Evolutionary conservation across 2,888 invertebrate species (phyloP).

Genomic region (Beris morrisii): DNA sequence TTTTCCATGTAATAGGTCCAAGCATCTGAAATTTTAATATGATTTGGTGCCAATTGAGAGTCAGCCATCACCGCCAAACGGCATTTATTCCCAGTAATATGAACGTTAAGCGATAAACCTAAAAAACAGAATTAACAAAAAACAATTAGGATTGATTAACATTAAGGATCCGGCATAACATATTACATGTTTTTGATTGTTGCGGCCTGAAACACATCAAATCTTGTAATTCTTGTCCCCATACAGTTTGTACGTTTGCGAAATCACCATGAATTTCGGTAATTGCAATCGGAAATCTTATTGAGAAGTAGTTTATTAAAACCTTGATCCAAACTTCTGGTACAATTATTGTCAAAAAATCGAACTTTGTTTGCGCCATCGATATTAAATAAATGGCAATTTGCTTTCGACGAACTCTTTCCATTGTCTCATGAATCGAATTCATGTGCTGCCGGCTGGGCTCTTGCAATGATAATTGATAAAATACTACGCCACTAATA

Average conservation of each 20-base stretch:
- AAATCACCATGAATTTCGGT: conserved; percentile 53
- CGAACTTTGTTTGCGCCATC: conserved; percentile 52
- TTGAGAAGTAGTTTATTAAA: conserved; percentile 53
- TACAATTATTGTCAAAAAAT: conserved; percentile 50
- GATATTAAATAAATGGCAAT: conserved; percentile 53
- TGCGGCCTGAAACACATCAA: conserved; percentile 53
- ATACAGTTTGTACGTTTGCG: conserved; percentile 48
- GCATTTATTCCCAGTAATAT: conserved; percentile 52
- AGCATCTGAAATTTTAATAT: conserved; percentile 49
- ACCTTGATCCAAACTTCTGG: conserved; percentile 53
- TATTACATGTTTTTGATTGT: conserved; percentile 53
- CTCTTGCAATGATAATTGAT: conserved; percentile 49
- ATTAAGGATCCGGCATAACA: background rate
- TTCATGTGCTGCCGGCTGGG: conserved; percentile 45
- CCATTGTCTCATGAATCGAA: conserved; percentile 49
- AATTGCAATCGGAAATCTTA: conserved; percentile 53
- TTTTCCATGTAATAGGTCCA: conserved; percentile 52
- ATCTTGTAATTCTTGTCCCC: conserved; percentile 53
- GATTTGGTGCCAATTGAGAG: conserved; percentile 53
- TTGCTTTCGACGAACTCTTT: conserved; percentile 49
- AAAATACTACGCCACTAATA: conserved; percentile 52
- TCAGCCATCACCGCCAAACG: conserved; percentile 54
- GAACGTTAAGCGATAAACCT: conserved; percentile 53
- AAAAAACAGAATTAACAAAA: conserved; percentile 18
- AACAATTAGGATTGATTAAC: background rate